phyloP scores from a whole-genome alignment of 2,113 vertebrate species.

The Mastomys coucha region DNA sequence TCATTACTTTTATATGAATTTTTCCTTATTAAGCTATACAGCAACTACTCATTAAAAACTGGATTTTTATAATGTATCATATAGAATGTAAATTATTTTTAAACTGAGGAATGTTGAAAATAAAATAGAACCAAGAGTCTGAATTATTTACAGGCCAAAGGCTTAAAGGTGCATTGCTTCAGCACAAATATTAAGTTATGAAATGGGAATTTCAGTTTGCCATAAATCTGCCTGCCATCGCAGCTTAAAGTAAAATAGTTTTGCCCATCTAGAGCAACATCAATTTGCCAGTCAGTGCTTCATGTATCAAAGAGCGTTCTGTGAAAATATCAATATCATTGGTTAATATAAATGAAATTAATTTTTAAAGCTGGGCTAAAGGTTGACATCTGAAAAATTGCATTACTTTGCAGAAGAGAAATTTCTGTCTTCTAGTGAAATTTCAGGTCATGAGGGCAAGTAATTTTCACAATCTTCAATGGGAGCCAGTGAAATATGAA shows the following conservation, averaged over 20 bases:
- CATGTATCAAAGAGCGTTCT: constrained; percentile 91
- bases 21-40: constrained; percentile 57
- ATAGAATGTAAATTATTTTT: constrained; percentile 73
- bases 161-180: constrained; percentile 84
- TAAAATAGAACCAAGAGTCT: constrained; percentile 76
- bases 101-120: constrained; percentile 75
- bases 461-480: constrained; percentile 94
- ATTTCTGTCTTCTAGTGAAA: constrained; percentile 94
- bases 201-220: constrained; percentile 88
- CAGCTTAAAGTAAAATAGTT: constrained; percentile 89
- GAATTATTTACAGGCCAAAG: constrained; percentile 85
- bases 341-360: constrained; percentile 96
- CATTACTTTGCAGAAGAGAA: constrained; percentile 93
- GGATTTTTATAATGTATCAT: constrained; percentile 64
- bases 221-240: constrained; percentile 89
- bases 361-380: constrained; percentile 94
- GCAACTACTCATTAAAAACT: constrained; percentile 47
- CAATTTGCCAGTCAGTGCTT: constrained; percentile 89
- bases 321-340: constrained; percentile 94
- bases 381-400: constrained; percentile 95
- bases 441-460: constrained; percentile 93
- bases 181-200: constrained; percentile 88
- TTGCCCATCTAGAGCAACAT: constrained; percentile 87
- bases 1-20: constrained; percentile 48
- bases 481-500: constrained; percentile 94